These are phyloP conservation scores for Invenusta paracnida DNA, from an alignment of 2,888 invertebrate species.

Conservation along the genomic window DNA sequence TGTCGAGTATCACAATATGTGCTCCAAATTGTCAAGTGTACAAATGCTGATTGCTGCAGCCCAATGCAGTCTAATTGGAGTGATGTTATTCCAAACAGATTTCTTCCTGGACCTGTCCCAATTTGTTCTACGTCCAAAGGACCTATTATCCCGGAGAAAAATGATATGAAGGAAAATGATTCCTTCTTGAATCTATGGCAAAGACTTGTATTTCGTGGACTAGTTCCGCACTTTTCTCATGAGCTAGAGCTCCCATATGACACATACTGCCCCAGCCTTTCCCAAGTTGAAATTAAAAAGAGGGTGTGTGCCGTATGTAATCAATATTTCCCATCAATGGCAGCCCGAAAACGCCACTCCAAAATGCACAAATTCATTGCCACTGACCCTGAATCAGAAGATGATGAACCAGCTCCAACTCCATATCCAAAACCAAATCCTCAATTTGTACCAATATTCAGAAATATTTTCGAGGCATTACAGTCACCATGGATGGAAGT, in stretches of 20 bases:
- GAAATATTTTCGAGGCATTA: conserved; percentile 29
- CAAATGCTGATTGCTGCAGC: conserved; percentile 26
- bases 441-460: conserved; percentile 27
- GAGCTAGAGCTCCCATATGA: conserved; percentile 22
- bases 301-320: conserved; percentile 29
- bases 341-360: conserved; percentile 23
- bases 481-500: conserved; percentile 22
- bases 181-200: conserved; percentile 29
- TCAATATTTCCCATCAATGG: conserved; percentile 29
- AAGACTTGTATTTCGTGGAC: conserved; percentile 18
- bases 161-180: conserved; percentile 19
- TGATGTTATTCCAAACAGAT: conserved; percentile 29
- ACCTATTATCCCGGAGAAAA: conserved; percentile 25
- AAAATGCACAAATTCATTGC: conserved; percentile 26
- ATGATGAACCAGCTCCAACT: conserved; percentile 23
- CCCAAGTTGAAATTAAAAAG: conserved; percentile 29
- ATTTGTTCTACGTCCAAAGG: conserved; percentile 23
- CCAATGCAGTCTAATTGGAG: conserved; percentile 3
- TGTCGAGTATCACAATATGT: conserved; percentile 29
- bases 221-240: conserved; percentile 26
- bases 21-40: conserved; percentile 26
- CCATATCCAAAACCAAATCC: conserved; percentile 25
- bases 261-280: conserved; percentile 25
- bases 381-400: conserved; percentile 29
- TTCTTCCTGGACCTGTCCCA: conserved; percentile 27